Evolutionary conservation across 2,797 vertebrate species (phyloP).

Genomic region (Carcharodon carcharias): DNA sequence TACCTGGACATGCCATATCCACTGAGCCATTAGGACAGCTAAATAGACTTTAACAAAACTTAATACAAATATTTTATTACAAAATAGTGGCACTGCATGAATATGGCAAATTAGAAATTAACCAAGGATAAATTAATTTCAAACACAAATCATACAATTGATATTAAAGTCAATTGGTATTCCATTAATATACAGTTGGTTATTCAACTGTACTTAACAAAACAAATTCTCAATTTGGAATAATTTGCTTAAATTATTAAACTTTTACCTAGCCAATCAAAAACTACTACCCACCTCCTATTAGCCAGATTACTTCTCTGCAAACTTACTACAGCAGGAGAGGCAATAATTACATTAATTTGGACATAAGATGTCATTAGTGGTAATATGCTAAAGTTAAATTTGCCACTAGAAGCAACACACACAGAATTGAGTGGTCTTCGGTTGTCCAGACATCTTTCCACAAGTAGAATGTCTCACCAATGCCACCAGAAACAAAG

Average conservation of each 20-base stretch:
- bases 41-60: not conserved
- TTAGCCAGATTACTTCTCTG: not conserved
- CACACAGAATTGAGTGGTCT: not conserved
- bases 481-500: not conserved
- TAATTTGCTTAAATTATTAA: constrained; percentile 6
- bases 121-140: not conserved
- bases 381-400: not conserved
- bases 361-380: not conserved
- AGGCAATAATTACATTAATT: not conserved
- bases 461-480: too few species aligned
- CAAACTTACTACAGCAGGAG: not conserved
- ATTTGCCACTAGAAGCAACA: not conserved
- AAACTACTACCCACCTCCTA: not conserved
- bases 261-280: not conserved
- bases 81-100: not conserved
- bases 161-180: not conserved
- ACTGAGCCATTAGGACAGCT: not conserved
- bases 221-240: not conserved
- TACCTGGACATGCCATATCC: too few species aligned
- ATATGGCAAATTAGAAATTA: not conserved
- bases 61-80: not conserved
- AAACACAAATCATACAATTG: not conserved
- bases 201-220: not conserved
- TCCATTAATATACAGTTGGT: not conserved
- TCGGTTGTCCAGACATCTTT: not conserved